These are phyloP conservation scores for Pristionchus pacificus DNA, from an alignment of 1,140 invertebrate species.

Conservation along the genomic window DNA sequence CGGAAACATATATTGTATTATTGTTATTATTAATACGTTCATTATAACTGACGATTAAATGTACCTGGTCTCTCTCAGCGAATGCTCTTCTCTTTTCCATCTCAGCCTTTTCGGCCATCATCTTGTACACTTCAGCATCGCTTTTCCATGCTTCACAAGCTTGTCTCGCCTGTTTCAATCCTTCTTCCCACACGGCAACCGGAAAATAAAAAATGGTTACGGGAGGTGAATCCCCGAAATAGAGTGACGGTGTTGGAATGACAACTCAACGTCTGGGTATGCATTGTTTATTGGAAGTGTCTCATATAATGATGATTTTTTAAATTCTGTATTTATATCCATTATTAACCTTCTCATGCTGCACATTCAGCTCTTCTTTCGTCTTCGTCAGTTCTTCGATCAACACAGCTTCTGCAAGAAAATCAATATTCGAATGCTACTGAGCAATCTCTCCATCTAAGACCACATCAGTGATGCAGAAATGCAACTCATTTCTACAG, in stretches of 20 bases:
- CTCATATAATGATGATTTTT: too few relatives aligned
- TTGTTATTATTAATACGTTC: too few relatives aligned
- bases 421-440: background rate
- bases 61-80: conserved; percentile 17
- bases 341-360: background rate
- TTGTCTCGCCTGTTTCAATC: conserved; percentile 21
- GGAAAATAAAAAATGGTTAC: too few relatives aligned
- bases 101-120: conserved; percentile 19
- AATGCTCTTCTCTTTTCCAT: conserved; percentile 25
- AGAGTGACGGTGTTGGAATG: too few relatives aligned
- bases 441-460: background rate
- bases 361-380: background rate
- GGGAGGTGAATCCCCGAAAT: too few relatives aligned
- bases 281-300: too few relatives aligned
- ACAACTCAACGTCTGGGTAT: too few relatives aligned
- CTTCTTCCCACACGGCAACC: conserved; percentile 7
- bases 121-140: conserved; percentile 22
- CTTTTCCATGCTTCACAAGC: conserved; percentile 21
- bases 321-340: too few relatives aligned
- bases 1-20: too few relatives aligned
- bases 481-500: too few relatives aligned
- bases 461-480: background rate
- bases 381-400: background rate
- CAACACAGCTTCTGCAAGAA: background rate
- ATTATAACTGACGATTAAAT: too few relatives aligned